Percentiles rank a stretch among this genome's conserved stretches.
phyloP scores from a whole-genome alignment of 2,113 vertebrate genomes.

The Grammomys surdaster region DNA sequence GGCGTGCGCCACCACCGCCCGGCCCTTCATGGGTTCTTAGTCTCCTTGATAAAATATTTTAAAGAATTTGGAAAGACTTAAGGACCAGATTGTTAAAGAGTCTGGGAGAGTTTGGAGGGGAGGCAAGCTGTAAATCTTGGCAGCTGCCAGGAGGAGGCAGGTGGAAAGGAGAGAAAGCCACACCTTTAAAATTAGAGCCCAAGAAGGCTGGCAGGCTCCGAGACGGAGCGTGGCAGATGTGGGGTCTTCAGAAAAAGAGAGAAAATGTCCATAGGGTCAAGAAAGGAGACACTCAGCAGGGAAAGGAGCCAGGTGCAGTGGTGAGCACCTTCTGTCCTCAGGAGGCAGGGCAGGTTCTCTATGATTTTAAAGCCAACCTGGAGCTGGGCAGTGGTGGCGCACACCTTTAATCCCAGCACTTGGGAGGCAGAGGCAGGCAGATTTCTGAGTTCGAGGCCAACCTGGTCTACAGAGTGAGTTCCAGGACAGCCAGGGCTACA shows the following conservation, averaged over 20 bases:
- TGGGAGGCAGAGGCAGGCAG: too few species aligned
- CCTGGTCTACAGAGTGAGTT: too few species aligned
- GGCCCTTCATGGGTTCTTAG: background rate
- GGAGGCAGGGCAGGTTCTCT: background rate
- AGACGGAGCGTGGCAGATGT: background rate
- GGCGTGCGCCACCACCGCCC: too few species aligned
- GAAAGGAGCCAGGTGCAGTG: background rate
- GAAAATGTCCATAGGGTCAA: background rate
- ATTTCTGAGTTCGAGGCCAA: too few species aligned
- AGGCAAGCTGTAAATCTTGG: background rate
- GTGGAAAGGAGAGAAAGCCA: background rate
- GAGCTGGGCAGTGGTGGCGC: too few species aligned
- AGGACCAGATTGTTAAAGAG: background rate
- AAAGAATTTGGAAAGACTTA: background rate
- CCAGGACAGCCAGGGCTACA: too few species aligned
- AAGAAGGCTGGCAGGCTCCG: background rate
- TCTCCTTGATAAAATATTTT: background rate
- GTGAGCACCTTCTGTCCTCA: too few species aligned
- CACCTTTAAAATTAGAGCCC: too few species aligned
- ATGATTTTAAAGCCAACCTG: background rate
- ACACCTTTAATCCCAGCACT: too few species aligned
- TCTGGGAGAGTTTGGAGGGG: too few species aligned
- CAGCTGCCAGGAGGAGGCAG: background rate
- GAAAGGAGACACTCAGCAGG: background rate
- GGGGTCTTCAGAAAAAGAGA: background rate